phyloP scores from a whole-genome alignment of 2,113 vertebrate species.

The Chaetorhynchus papuensis region DNA sequence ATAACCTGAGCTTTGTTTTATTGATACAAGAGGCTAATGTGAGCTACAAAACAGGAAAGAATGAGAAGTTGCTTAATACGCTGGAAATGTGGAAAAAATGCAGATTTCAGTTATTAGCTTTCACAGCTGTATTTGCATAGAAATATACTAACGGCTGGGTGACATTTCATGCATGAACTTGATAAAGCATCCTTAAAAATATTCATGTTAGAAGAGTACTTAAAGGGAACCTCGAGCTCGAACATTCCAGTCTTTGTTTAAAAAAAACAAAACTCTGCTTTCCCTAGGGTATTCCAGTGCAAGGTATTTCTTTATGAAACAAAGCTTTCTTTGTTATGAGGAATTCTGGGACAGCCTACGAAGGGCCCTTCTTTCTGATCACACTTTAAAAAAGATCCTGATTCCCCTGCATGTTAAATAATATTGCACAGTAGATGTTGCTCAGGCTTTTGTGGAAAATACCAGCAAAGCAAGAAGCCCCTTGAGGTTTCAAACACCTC shows the following conservation, averaged over 20 bases:
- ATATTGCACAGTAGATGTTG: not conserved
- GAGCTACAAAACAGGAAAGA: slow-evolving; percentile 5
- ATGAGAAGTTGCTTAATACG: not conserved
- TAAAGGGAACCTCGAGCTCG: not conserved
- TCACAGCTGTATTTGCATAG: slow-evolving; percentile 60
- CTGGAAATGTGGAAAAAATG: slow-evolving; percentile 52
- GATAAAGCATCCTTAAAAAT: slow-evolving; percentile 32
- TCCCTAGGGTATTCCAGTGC: not conserved
- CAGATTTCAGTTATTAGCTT: slow-evolving; percentile 61
- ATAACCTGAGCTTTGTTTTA: slow-evolving; percentile 73
- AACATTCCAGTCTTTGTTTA: not conserved
- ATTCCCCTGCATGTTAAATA: slow-evolving; percentile 38
- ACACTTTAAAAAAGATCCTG: not conserved
- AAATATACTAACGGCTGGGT: slow-evolving; percentile 32
- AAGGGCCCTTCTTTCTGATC: slow-evolving; percentile 17
- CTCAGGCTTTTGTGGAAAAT: slow-evolving; percentile 4
- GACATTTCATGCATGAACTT: slow-evolving; percentile 44
- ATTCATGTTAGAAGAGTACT: slow-evolving; percentile 39
- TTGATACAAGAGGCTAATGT: slow-evolving; percentile 52
- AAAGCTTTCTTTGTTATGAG: slow-evolving; percentile 29
- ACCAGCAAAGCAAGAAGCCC: not conserved
- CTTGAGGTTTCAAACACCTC: not conserved
- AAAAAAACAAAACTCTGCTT: not conserved
- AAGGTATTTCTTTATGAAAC: slow-evolving; percentile 29
- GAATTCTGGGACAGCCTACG: not conserved